Conservation (phyloP, 2,888 invertebrate genomes). For the Galeopsomyia nigrocyanea region DNA sequence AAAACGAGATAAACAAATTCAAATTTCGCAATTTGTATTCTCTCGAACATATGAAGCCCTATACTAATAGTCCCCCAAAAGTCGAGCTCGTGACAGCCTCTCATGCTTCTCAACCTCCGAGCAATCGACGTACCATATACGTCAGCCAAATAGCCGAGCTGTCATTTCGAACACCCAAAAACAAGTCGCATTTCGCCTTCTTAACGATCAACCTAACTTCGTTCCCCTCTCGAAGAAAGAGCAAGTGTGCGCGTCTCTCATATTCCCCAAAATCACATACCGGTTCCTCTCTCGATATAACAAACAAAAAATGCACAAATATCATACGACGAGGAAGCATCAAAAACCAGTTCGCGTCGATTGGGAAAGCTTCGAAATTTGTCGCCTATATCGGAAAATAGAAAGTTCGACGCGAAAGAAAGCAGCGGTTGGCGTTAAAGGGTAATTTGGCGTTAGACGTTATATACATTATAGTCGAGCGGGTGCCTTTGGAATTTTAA, state of each 20-base stretch:
- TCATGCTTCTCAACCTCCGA: too few species aligned
- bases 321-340: conserved; percentile 10
- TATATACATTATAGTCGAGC: conserved; percentile 15
- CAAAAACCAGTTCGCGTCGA: conserved; percentile 16
- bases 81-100: background rate
- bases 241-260: conserved; percentile 29
- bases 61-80: conserved; percentile 4
- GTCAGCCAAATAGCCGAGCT: conserved; percentile 3
- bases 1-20: too few species aligned
- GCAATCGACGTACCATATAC: background rate
- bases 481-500: conserved; percentile 36
- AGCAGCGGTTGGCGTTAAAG: conserved; percentile 35
- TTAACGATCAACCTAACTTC: conserved; percentile 23
- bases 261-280: conserved; percentile 58
- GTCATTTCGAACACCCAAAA: conserved; percentile 30
- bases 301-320: conserved; percentile 50
- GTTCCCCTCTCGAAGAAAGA: background rate
- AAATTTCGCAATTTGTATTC: background rate
- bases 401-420: conserved; percentile 42
- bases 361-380: conserved; percentile 37
- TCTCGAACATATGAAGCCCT: conserved; percentile 19
- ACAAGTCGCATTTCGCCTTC: conserved; percentile 14
- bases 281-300: conserved; percentile 58
- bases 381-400: conserved; percentile 24
- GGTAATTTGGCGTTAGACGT: conserved; percentile 43